Evolutionary conservation across 2,797 vertebrate genomes (phyloP), one percentile per base, ranked within the genome.

Genomic region (Schizopygopsis pylzovi): DNA sequence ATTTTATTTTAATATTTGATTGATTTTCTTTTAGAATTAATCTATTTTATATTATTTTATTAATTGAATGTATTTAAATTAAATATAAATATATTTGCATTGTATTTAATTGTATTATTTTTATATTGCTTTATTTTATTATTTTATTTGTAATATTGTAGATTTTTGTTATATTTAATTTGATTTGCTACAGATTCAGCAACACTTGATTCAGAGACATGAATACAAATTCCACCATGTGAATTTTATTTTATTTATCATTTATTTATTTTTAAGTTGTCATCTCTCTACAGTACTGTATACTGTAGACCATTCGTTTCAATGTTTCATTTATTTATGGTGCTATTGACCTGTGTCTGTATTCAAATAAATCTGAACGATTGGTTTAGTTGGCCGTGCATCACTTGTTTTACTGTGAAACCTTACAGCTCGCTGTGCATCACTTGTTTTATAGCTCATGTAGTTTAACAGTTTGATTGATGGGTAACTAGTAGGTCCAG

Each of bases 351-450:
- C 56, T 4, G 18, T 59, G 52, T 16, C 12, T 25, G 4, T 59
- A 41, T 41, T 41, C 41, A 59, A 77, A 78, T 56, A 8, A 56
- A 39, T 77, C 52, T 1, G 6, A 41, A 63, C 28, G 77, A 63
- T 20, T 79, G 39, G 16, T 63, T 79, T 28, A 63, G 56, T 45
- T 63, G 56, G 56, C n/a, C 12, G 22, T 63, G 39, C 39, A 1
- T 79, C n/a, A 20, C 77, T 63, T 63, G 56, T 63, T 79, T 79
- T 43, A 43, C 16, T 18, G 37, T 4, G 56, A 61, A 43, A 79
- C 56, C 37, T 33, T 33, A 33, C 2, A 33, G 2, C 33, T 33
- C 33, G 33, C 33, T 33, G 33, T 33, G 33, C 37, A 39, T 39
- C 37, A 39, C 37, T 45, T 33, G 33, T 33, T 33, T 33, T 12